Percentiles rank a stretch among this genome's conserved stretches.
These are phyloP conservation scores for Marasmarcha lunaedactyla DNA, from an alignment of 2,888 invertebrate genomes.

Conservation along the genomic window DNA sequence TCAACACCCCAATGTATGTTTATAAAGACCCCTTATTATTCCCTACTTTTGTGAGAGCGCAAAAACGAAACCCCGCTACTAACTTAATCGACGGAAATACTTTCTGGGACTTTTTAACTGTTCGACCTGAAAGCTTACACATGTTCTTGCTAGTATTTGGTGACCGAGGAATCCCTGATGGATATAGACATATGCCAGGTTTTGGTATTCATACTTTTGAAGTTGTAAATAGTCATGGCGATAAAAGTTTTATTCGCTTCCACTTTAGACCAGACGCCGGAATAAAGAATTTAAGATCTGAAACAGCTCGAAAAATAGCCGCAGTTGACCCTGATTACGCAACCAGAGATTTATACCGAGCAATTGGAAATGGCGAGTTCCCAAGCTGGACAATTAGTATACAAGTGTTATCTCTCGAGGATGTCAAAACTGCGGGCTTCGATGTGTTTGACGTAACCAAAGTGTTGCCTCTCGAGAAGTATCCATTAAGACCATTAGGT, in stretches of 20 bases:
- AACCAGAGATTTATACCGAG: slow-evolving; percentile 86
- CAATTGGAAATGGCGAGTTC: slow-evolving; percentile 78
- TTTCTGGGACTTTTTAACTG: slow-evolving; percentile 92
- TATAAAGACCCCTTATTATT: slow-evolving; percentile 88
- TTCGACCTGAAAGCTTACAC: slow-evolving; percentile 86
- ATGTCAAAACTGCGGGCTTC: slow-evolving; percentile 80
- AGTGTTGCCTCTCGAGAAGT: slow-evolving; percentile 80
- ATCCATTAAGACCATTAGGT: slow-evolving; percentile 84
- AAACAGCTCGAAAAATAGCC: slow-evolving; percentile 74
- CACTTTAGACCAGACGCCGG: slow-evolving; percentile 90
- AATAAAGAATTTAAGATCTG: slow-evolving; percentile 77
- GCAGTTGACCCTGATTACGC: slow-evolving; percentile 86
- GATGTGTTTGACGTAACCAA: slow-evolving; percentile 94
- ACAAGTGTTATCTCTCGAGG: slow-evolving; percentile 84
- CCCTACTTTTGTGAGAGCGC: slow-evolving; percentile 91
- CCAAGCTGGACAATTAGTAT: slow-evolving; percentile 83
- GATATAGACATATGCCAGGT: slow-evolving; percentile 91
- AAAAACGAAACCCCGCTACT: slow-evolving; percentile 91
- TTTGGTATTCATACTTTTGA: slow-evolving; percentile 93
- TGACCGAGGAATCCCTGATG: slow-evolving; percentile 91
- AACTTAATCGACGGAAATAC: slow-evolving; percentile 88
- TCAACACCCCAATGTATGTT: slow-evolving; percentile 90
- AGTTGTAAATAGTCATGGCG: slow-evolving; percentile 78
- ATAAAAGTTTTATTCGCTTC: slow-evolving; percentile 84
- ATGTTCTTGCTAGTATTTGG: slow-evolving; percentile 85